These are phyloP conservation scores for Cephalopachus bancanus DNA, from an alignment of 2,797 vertebrate species.

Conservation along the genomic window DNA sequence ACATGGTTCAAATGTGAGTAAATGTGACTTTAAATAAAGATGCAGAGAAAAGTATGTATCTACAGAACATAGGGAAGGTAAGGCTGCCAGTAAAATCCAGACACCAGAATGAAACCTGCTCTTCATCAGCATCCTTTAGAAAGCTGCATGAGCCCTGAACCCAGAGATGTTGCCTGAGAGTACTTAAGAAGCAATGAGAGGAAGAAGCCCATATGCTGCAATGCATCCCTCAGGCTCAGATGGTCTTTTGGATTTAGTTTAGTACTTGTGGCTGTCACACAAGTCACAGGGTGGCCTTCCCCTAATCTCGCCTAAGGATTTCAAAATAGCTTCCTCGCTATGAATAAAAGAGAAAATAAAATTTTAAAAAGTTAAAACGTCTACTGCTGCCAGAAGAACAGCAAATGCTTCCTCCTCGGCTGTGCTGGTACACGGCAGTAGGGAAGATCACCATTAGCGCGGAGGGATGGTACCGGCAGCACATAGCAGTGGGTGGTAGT, in stretches of 20 bases:
- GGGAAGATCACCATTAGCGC: background rate
- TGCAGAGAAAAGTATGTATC: background rate
- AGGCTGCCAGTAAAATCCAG: constrained; percentile 15
- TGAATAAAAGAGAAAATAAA: constrained; percentile 48
- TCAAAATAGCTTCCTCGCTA: constrained; percentile 22
- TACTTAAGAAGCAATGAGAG: constrained; percentile 33
- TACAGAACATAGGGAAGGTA: background rate
- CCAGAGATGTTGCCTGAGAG: background rate
- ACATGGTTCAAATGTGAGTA: background rate
- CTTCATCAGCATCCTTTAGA: constrained; percentile 29
- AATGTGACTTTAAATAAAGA: background rate
- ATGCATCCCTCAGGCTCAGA: background rate
- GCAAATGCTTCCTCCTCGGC: background rate
- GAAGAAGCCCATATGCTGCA: constrained; percentile 33
- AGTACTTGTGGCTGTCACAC: constrained; percentile 12
- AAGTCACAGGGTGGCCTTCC: background rate
- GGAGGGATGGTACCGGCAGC: fast-evolving
- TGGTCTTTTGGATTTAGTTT: constrained; percentile 38
- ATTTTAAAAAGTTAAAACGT: background rate
- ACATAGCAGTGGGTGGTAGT: background rate
- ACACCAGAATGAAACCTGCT: background rate
- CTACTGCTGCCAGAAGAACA: background rate
- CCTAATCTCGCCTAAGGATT: constrained; percentile 39
- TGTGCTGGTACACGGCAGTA: background rate
- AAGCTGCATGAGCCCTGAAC: background rate